phyloP scores from a whole-genome alignment of 2,113 vertebrate species.

The Oncorhynchus mykiss region DNA sequence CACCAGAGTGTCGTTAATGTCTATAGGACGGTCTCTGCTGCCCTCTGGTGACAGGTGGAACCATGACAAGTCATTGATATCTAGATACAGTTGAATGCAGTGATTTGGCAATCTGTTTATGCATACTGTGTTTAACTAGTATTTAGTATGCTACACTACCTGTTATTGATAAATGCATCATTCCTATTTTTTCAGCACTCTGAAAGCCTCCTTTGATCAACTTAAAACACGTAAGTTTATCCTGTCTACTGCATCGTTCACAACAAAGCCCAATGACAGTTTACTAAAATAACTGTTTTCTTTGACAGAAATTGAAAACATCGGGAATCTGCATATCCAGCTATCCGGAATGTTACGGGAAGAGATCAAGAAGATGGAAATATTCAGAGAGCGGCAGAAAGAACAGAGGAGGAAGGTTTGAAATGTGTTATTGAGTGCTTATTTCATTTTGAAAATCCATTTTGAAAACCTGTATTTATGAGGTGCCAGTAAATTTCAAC shows the following conservation, averaged over 20 bases:
- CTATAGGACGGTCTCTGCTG: too few species aligned
- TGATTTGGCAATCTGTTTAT: not conserved
- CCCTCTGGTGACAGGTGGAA: too few species aligned
- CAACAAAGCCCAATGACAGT: too few species aligned
- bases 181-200: slow-evolving; percentile 75
- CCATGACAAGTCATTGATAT: too few species aligned
- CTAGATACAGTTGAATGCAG: not conserved
- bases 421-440: not conserved
- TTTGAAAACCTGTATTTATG: not conserved
- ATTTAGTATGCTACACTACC: not conserved
- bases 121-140: not conserved
- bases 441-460: not conserved
- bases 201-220: slow-evolving; percentile 85
- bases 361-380: slow-evolving; percentile 87
- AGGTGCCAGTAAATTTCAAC: not conserved
- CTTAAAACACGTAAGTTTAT: slow-evolving; percentile 86
- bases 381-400: slow-evolving; percentile 90
- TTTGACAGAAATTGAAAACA: slow-evolving; percentile 84
- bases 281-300: not conserved
- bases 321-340: slow-evolving; percentile 89
- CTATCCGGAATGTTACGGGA: slow-evolving; percentile 83
- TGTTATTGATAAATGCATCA: not conserved
- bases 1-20: too few species aligned
- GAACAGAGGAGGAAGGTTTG: slow-evolving; percentile 87
- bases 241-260: not conserved